Base-by-base conservation (phyloP, 2,888 invertebrate species). In the Apotomis betuletana region DNA sequence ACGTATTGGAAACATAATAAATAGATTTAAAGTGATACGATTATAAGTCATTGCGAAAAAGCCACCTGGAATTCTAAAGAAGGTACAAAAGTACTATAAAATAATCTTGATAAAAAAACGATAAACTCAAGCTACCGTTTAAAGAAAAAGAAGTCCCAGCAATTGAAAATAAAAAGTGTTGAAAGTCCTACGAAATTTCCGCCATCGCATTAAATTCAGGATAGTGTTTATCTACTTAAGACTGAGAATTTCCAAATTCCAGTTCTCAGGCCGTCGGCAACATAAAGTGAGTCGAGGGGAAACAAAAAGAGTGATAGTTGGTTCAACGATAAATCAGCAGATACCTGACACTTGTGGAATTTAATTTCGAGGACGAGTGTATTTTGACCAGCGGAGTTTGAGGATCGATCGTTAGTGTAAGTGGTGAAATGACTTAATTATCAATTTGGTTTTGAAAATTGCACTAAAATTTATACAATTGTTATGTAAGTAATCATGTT, bases 261-360 rank as follows among this genome's bases (percentile, higher is more conserved):
- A 75, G 78, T 79, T 81, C 79, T 79, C 76, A 70, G 51, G 64
- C 70, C 46, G 80, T 78, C 83, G 82, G 81, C 80, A 76, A 79
- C 80, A 87, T 88, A 90, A 89, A 90, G 71, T 71, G 71, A 65
- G 88, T 87, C 80, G 83, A 79, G 80, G 76, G 80, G 76, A 86
- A 86, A 90, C 89, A 89, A 91, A 91, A 92, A 89, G 78, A 86
- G 88, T 87, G 87, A 91, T 91, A 91, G 91, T 91, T 87, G 84
- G 85, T 80, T 87, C 86, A 85, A 80, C 88, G 86, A 92, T 93
- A 93, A 93, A 93, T 93, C 92, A 92, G 86, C 77, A 78, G 83
- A 80, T 83, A 85, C 83, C 84, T 80, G 85, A 87, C 90, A 88
- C 87, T 87, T 87, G 84, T 74, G 88, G 91, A 91, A 92, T 92